Evolutionary conservation across 2,113 vertebrate genomes (phyloP), one percentile per base, ranked within the genome.

Genomic region (Corvus cornix): DNA sequence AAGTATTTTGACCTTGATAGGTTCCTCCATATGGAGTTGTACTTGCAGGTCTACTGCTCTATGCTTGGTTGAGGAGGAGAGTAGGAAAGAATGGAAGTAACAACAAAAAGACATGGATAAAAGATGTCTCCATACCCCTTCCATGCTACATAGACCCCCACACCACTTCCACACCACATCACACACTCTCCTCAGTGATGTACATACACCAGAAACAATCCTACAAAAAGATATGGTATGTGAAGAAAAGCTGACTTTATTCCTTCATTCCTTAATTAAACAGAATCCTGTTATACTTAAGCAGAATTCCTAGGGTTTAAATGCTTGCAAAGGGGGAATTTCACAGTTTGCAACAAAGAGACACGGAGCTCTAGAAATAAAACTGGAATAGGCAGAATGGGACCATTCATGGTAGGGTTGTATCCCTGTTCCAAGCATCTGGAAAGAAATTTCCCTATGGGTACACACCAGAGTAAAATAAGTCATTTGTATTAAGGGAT

Each of bases 1-100:
- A 96, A 95, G 83, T 22, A 10, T 31, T 96, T 20, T 74, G 88
- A 93, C 94, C 95, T 90, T 51, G 92, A 83, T 97, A 67, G 18
- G 11, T 9, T 66, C 75, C 63, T 88, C 95, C 94, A 88, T 85
- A 94, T 97, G 94, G 95, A 94, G 92, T n/a, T 80, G 13, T 30
- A 41, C 75, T 74, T 74, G 59, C 72, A 83, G 90, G 85, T 86
- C 90, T 90, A 58, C 31, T 74, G 53, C 85, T 80, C 27, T 16
- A 2, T 2, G 31, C 43, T 52, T 85, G 43, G n/a, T 58, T 76
- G 59, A 49, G 62, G 22, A 70, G 23, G 16, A 76, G 44, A 67
- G 53, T 23, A 11, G 60, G 31, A 81, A 85, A 72, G 30, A 52
- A 70, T 21, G n/a, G 62, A 85, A 91, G 41, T 7, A 63, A 13